These are phyloP conservation scores for Drosophila orena DNA, from an alignment of 1,140 invertebrate species.

Conservation along the genomic window DNA sequence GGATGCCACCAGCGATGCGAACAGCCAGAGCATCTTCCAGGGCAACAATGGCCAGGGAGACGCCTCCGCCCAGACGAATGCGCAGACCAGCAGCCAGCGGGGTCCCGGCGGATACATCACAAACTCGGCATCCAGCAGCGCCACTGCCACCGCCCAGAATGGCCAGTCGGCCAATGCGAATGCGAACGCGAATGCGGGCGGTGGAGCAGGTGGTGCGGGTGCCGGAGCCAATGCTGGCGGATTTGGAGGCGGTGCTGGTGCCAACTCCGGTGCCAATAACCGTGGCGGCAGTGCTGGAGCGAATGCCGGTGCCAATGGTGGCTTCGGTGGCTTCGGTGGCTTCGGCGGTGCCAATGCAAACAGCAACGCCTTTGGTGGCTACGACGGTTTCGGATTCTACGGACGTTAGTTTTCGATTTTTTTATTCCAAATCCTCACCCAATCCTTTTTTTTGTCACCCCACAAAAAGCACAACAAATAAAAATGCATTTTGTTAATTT, in stretches of 20 bases:
- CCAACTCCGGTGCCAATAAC: slow-evolving; percentile 50
- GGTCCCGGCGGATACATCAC: slow-evolving; percentile 60
- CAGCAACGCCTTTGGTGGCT: slow-evolving; percentile 36
- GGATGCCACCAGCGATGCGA: slow-evolving; percentile 61
- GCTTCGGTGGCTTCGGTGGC: neutral
- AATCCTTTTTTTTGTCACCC: slow-evolving; percentile 32
- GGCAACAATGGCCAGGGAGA: slow-evolving; percentile 69
- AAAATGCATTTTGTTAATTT: slow-evolving; percentile 68
- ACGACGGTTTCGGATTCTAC: slow-evolving; percentile 38
- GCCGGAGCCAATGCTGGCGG: slow-evolving; percentile 55
- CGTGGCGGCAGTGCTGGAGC: slow-evolving; percentile 32
- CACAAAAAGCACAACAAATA: slow-evolving; percentile 35
- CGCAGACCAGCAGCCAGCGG: slow-evolving; percentile 60
- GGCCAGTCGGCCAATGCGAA: slow-evolving; percentile 59
- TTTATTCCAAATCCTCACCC: neutral
- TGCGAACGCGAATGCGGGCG: slow-evolving; percentile 63
- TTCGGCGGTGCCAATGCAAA: slow-evolving; percentile 38
- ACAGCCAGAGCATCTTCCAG: slow-evolving; percentile 79
- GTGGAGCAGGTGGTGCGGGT: slow-evolving; percentile 18
- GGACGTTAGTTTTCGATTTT: slow-evolving; percentile 56
- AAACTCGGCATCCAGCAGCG: slow-evolving; percentile 72
- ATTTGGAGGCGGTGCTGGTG: slow-evolving; percentile 6
- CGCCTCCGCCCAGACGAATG: slow-evolving; percentile 57
- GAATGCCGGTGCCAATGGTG: slow-evolving; percentile 46
- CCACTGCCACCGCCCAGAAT: slow-evolving; percentile 37